These are phyloP conservation scores for Crotalus viridis DNA, from an alignment of 2,113 vertebrate species.

Conservation along the genomic window DNA sequence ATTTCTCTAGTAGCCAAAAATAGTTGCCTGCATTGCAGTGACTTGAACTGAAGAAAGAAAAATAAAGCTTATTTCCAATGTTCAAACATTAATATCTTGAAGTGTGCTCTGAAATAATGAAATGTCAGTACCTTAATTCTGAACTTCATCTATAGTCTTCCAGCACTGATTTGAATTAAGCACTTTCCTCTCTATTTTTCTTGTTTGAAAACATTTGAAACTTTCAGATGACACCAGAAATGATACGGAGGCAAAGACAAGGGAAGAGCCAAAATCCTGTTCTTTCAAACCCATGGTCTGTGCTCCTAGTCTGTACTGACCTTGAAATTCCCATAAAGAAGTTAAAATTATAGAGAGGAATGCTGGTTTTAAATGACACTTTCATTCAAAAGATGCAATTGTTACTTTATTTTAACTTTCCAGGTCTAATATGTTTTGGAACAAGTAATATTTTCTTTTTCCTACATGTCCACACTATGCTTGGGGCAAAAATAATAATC, in stretches of 20 bases:
- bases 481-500: neutral
- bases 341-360: slow-evolving; percentile 52
- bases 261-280: slow-evolving; percentile 15
- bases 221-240: slow-evolving; percentile 3
- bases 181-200: too few species aligned
- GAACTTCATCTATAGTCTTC: slow-evolving; percentile 36
- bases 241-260: neutral
- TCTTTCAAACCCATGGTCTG: neutral
- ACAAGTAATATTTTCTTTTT: neutral
- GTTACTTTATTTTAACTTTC: slow-evolving; percentile 10
- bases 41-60: neutral
- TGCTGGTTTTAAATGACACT: slow-evolving; percentile 43
- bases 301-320: slow-evolving; percentile 51
- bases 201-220: neutral
- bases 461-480: neutral
- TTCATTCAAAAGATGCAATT: slow-evolving; percentile 56
- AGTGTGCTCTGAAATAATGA: neutral
- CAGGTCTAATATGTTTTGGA: slow-evolving; percentile 1
- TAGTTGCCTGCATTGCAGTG: neutral
- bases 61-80: neutral
- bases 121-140: slow-evolving; percentile 34
- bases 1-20: neutral
- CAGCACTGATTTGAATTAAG: neutral
- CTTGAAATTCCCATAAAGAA: slow-evolving; percentile 49
- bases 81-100: neutral